phyloP scores from a whole-genome alignment of 2,113 vertebrate species.

The Balaeniceps rex region DNA sequence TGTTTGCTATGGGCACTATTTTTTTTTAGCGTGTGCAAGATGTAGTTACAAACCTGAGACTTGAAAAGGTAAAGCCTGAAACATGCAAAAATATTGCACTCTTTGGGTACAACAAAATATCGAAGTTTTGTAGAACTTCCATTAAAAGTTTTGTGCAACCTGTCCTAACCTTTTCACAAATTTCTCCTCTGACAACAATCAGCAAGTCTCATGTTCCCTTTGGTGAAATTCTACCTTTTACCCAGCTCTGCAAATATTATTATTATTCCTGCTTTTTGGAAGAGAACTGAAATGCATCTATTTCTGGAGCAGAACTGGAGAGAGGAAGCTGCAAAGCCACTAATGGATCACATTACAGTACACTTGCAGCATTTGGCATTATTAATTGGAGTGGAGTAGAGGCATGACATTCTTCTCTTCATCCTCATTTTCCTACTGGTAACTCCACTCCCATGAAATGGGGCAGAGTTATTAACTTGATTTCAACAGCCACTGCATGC shows the following conservation, averaged over 20 bases:
- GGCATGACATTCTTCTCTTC: conserved; percentile 1
- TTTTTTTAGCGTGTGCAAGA: not conserved
- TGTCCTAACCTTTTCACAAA: not conserved
- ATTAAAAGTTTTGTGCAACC: not conserved
- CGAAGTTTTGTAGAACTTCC: not conserved
- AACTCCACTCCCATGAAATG: not conserved
- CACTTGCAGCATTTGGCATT: not conserved
- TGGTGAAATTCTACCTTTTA: not conserved
- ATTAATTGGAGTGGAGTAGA: not conserved
- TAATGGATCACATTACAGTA: conserved; percentile 8
- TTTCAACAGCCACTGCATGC: not conserved
- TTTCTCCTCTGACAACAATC: not conserved
- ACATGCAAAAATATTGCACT: not conserved
- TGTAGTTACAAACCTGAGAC: not conserved
- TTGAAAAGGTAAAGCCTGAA: not conserved
- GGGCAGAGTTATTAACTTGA: not conserved
- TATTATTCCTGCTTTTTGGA: not conserved
- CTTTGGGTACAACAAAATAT: not conserved
- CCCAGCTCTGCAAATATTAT: not conserved
- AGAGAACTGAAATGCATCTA: not conserved
- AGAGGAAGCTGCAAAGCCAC: not conserved
- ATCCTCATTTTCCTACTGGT: not conserved
- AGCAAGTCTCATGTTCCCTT: not conserved
- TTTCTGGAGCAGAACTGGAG: not conserved
- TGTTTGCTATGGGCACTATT: not conserved